Evolutionary conservation across 2,888 invertebrate species (phyloP).

Genomic region (Sarcophaga carnaria): DNA sequence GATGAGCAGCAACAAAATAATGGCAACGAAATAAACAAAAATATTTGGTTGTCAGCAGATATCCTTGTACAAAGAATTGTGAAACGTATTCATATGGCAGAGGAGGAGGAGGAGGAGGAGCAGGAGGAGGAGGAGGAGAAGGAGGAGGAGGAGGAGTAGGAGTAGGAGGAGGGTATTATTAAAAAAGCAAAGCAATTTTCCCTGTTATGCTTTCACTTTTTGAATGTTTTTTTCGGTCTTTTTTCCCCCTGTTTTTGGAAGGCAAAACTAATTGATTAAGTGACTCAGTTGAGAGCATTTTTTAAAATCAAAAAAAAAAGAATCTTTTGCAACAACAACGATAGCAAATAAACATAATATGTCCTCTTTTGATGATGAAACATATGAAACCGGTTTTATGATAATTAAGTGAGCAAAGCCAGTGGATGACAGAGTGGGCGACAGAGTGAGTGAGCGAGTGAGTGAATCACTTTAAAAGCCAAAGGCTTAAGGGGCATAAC

Average conservation of each 20-base stretch:
- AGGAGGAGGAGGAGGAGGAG: too few species aligned
- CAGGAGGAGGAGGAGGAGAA: too few species aligned
- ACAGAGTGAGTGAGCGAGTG: background rate
- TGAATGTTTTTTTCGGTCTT: background rate
- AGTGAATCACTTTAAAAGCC: slow-evolving; percentile 13
- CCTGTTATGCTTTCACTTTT: slow-evolving; percentile 12
- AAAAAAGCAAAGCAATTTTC: background rate
- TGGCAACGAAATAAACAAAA: slow-evolving; percentile 3
- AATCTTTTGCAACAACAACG: background rate
- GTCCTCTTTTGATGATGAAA: slow-evolving; percentile 57
- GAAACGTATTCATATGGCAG: background rate
- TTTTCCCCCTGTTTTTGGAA: background rate
- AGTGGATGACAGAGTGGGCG: too few species aligned
- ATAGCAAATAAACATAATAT: too few species aligned
- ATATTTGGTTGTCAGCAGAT: background rate
- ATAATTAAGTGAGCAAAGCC: slow-evolving; percentile 45
- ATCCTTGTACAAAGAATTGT: background rate
- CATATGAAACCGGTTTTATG: slow-evolving; percentile 53
- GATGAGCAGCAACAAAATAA: background rate
- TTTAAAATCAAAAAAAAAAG: slow-evolving; percentile 10
- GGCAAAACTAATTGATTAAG: slow-evolving; percentile 61
- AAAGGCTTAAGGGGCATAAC: background rate
- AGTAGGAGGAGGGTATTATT: too few species aligned
- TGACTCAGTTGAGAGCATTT: slow-evolving; percentile 36
- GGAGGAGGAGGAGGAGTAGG: too few species aligned